These are phyloP conservation scores for Adelges cooleyi DNA, from an alignment of 1,140 invertebrate species.

Conservation along the genomic window DNA sequence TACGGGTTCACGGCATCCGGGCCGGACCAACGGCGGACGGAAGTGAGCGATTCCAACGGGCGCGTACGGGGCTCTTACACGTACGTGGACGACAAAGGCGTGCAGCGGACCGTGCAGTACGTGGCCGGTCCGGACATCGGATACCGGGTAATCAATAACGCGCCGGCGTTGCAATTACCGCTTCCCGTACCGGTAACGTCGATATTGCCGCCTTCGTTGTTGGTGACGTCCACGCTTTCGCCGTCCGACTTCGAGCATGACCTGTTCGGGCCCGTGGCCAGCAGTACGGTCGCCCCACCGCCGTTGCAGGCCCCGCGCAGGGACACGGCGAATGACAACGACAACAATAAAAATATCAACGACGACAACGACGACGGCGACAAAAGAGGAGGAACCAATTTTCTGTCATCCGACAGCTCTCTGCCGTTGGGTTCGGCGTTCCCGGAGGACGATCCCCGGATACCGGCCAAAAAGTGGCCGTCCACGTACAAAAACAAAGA, in stretches of 20 bases:
- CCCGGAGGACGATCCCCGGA: conserved; percentile 26
- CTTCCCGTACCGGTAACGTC: neutral
- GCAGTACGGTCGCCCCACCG: neutral
- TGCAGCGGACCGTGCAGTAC: conserved; percentile 57
- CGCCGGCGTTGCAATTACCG: conserved; percentile 31
- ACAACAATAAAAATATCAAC: neutral
- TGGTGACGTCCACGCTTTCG: neutral
- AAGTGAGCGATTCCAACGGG: conserved; percentile 53
- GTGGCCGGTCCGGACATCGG: conserved; percentile 61
- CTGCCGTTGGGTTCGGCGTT: conserved; percentile 27
- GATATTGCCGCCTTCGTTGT: neutral
- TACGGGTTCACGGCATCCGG: conserved; percentile 56
- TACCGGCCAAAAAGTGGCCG: conserved; percentile 13
- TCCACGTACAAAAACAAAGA: neutral
- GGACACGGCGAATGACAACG: too few relatives aligned
- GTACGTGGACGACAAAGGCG: conserved; percentile 59
- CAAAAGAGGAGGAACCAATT: neutral
- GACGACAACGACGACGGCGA: neutral
- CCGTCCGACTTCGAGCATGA: neutral
- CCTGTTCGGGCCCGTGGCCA: neutral
- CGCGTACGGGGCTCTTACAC: conserved; percentile 60
- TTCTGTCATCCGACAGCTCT: conserved; percentile 13
- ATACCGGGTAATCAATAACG: conserved; percentile 54
- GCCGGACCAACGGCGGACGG: conserved; percentile 56
- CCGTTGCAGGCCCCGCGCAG: neutral